phyloP scores from a whole-genome alignment of 2,113 vertebrate genomes.

The Alethe castanea region DNA sequence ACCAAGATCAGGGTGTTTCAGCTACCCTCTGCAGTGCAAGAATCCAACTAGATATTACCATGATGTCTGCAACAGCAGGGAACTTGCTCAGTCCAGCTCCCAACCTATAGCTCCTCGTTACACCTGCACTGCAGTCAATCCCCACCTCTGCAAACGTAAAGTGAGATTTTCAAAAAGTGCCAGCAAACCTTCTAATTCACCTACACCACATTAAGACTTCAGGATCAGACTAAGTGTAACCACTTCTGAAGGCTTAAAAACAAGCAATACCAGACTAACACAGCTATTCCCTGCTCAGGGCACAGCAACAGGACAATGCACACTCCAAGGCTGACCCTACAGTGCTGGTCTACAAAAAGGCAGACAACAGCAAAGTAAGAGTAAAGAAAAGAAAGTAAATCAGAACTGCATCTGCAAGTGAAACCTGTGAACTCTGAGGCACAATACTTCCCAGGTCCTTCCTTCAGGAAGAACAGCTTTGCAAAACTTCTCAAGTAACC shows the following conservation, averaged over 20 bases:
- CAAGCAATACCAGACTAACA: background rate
- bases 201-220: background rate
- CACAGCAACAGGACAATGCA: background rate
- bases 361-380: background rate
- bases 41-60: background rate
- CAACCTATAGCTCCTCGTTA: background rate
- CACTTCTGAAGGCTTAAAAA: background rate
- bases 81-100: background rate
- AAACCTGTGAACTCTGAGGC: background rate
- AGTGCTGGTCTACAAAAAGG: background rate
- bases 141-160: background rate
- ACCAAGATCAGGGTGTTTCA: background rate
- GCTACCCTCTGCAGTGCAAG: background rate
- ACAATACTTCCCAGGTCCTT: background rate
- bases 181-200: background rate
- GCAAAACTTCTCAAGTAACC: constrained; percentile 6
- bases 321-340: background rate
- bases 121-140: background rate
- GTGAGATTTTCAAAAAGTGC: background rate
- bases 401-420: background rate
- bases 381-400: background rate
- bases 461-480: background rate
- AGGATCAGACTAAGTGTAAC: background rate
- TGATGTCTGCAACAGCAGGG: background rate
- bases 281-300: background rate